Conservation (phyloP, 2,888 invertebrate genomes). For the Synanthedon vespiformis region DNA sequence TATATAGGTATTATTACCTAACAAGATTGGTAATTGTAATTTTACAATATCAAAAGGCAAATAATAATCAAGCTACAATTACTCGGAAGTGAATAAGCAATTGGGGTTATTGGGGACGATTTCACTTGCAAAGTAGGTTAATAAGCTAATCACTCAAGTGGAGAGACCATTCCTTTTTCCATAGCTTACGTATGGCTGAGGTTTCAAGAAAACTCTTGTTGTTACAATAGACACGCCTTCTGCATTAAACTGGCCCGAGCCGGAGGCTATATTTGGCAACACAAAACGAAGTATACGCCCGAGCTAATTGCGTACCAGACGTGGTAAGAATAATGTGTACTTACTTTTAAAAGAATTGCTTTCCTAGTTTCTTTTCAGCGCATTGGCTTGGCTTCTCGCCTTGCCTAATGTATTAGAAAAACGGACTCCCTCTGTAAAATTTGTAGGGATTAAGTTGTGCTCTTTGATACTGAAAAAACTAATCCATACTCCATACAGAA, state of each 20-base stretch:
- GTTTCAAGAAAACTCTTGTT: constrained; percentile 28
- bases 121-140: not conserved
- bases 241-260: constrained; percentile 30
- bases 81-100: too few species aligned
- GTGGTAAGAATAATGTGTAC: constrained; percentile 35
- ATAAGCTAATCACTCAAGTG: not conserved
- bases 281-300: constrained; percentile 25
- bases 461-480: too few species aligned
- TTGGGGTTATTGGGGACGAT: too few species aligned
- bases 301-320: constrained; percentile 41
- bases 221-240: constrained; percentile 40
- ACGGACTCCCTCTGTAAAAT: too few species aligned
- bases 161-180: not conserved
- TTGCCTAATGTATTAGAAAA: too few species aligned
- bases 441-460: too few species aligned
- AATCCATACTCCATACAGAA: too few species aligned
- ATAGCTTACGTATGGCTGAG: constrained; percentile 8
- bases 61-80: too few species aligned
- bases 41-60: too few species aligned
- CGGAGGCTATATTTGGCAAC: constrained; percentile 27
- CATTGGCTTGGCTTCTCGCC: too few species aligned
- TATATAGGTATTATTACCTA: too few species aligned
- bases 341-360: constrained; percentile 13
- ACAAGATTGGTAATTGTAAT: too few species aligned
- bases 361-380: constrained; percentile 11